A percentile compares a stretch with the other conserved stretches of the same genome.
Evolutionary conservation across 2,797 vertebrate species (phyloP).

Genomic region (Halcyon badia): DNA sequence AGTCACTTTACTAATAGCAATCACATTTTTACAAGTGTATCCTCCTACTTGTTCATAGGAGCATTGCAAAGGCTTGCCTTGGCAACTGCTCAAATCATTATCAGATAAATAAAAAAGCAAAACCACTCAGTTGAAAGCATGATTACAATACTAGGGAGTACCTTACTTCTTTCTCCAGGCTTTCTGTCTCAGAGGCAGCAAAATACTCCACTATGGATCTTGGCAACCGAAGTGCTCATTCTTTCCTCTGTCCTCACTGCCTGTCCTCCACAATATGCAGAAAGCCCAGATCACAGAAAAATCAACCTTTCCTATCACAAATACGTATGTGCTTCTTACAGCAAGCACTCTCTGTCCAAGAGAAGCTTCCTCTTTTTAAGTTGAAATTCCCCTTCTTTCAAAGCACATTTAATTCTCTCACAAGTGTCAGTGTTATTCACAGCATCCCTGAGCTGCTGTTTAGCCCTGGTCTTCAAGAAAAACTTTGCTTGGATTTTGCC

Average conservation of each 20-base stretch:
- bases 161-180: neutral
- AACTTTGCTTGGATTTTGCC: neutral
- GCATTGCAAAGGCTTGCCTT: neutral
- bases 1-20: neutral
- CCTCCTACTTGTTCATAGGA: neutral
- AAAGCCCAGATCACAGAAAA: neutral
- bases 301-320: neutral
- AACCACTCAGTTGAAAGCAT: neutral
- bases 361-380: conserved; percentile 53
- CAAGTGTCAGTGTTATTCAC: neutral
- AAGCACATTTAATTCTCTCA: neutral
- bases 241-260: neutral
- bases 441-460: neutral
- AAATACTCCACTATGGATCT: neutral
- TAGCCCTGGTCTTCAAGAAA: neutral
- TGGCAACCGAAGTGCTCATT: neutral
- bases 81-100: neutral
- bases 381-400: conserved; percentile 56
- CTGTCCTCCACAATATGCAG: neutral
- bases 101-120: neutral
- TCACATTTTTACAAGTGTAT: neutral
- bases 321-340: neutral
- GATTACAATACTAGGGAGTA: neutral
- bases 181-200: neutral
- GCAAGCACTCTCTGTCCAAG: neutral